Conservation (phyloP, 2,888 invertebrate genomes). For the Odontothrips loti region DNA sequence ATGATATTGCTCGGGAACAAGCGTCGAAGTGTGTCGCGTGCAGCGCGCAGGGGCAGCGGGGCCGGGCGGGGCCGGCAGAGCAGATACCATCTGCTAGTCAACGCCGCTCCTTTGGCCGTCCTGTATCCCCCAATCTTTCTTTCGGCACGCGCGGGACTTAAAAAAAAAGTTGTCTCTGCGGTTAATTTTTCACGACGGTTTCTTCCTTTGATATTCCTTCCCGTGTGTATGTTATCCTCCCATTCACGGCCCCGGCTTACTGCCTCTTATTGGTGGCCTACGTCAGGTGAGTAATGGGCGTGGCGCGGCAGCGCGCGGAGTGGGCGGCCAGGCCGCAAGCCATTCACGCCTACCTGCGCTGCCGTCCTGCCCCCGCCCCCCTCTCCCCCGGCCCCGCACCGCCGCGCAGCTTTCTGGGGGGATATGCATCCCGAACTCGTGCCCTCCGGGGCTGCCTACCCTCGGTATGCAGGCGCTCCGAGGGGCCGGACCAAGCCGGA, state of each 20-base stretch:
- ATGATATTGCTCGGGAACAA: too few relatives aligned
- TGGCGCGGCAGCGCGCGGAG: not conserved
- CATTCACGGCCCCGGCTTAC: too few relatives aligned
- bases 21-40: too few relatives aligned
- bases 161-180: not conserved
- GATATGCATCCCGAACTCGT: too few relatives aligned
- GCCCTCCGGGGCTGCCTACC: too few relatives aligned
- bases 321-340: not conserved
- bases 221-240: too few relatives aligned
- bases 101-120: not conserved
- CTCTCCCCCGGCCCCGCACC: not conserved
- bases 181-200: not conserved
- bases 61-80: not conserved
- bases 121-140: not conserved
- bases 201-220: not conserved
- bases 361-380: not conserved
- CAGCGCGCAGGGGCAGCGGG: not conserved
- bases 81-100: not conserved
- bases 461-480: too few relatives aligned
- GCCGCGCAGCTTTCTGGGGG: not conserved
- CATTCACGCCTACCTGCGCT: not conserved
- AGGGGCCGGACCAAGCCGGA: too few relatives aligned
- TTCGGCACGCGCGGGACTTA: not conserved
- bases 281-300: constrained; percentile 8
- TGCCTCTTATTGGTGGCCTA: too few relatives aligned